Base-by-base conservation (phyloP, 53 echinoderm and acorn worm species). In the Holothuria scabra region DNA sequence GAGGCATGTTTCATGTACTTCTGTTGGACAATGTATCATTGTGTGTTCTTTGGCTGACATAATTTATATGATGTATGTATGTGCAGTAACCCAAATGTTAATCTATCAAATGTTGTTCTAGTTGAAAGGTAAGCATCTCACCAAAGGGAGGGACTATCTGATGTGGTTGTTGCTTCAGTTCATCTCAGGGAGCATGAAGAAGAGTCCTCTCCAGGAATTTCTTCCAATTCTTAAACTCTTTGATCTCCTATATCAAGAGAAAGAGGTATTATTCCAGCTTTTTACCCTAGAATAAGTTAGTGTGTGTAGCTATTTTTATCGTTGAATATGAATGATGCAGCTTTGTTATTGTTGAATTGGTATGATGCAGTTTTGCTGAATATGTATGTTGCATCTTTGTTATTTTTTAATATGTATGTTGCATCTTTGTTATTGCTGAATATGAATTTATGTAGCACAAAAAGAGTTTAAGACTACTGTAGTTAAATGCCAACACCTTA, bases 101-200 rank as follows among this genome's bases (percentile, higher is more conserved):
- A 10, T 41, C 64, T 28, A 21, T 0, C 10, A 64, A 21, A 22
- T 28, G 18, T 28, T 74, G 7, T 57, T 52, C 37, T 68, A 97
- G 97, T 81, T 97, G 26, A 92, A 90, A 76, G 92, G 92, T 21
- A 61, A 85, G 13, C 88, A 82, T 56, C 85, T 97, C 18, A 86
- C 63, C 55, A 97, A 89, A 80, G 97, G 97, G 1, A 84, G 97
- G 21, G 97, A 97, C 71, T 94, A 94, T 74, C 79, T 97, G 85
- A 97, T 94, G 92, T 97, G 97, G 97, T 86, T 97, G 9, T 60
- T 97, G 9, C 88, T 97, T 12, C 97, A 97, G 85, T 94, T 90
- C 86, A 94, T 97, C 76, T 94, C 97, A 35, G 97, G 97, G 1
- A 97, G 97, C 83, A 92, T 97, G 55, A 91, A 94, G 89, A 97